Evolutionary conservation across 2,113 vertebrate species (phyloP).

Genomic region (Engraulis encrasicolus): DNA sequence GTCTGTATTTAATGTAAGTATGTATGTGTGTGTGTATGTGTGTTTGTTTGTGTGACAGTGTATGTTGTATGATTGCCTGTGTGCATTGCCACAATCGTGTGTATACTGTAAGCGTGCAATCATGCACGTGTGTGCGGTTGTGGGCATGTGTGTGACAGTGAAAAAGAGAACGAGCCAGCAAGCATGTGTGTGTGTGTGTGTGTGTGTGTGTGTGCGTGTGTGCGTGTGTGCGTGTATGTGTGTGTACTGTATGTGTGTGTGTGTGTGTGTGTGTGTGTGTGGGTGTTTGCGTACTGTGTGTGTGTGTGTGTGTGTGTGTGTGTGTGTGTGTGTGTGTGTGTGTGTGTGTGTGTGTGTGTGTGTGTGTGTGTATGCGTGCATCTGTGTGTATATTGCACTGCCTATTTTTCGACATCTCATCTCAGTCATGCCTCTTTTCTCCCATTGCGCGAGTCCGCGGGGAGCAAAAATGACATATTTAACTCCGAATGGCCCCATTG

Average conservation of each 20-base stretch:
- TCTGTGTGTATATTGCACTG: not conserved
- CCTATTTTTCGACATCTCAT: conserved; percentile 64
- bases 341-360: not conserved
- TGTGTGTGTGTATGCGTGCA: not conserved
- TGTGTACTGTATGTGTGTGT: not conserved
- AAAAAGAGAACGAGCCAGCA: too few species aligned
- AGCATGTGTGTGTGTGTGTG: not conserved
- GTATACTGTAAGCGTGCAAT: too few species aligned
- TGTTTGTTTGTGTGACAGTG: conserved; percentile 25
- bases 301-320: not conserved
- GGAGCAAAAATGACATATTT: conserved; percentile 72
- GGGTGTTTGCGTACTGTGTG: not conserved
- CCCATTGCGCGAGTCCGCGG: conserved; percentile 63
- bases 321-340: not conserved
- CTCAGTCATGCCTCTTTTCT: conserved; percentile 69
- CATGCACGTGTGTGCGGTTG: too few species aligned
- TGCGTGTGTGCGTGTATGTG: not conserved
- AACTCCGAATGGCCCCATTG: conserved; percentile 75
- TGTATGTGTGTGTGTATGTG: conserved; percentile 28
- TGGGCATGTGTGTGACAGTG: too few species aligned
- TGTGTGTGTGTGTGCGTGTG: too few species aligned
- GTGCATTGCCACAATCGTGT: too few species aligned
- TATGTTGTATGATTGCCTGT: conserved; percentile 17
- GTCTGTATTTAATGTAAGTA: not conserved
- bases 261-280: not conserved